A percentile compares a stretch with the other conserved stretches of the same genome.
Evolutionary conservation across 2,797 vertebrate species (phyloP).

Genomic region (Balearica regulorum): DNA sequence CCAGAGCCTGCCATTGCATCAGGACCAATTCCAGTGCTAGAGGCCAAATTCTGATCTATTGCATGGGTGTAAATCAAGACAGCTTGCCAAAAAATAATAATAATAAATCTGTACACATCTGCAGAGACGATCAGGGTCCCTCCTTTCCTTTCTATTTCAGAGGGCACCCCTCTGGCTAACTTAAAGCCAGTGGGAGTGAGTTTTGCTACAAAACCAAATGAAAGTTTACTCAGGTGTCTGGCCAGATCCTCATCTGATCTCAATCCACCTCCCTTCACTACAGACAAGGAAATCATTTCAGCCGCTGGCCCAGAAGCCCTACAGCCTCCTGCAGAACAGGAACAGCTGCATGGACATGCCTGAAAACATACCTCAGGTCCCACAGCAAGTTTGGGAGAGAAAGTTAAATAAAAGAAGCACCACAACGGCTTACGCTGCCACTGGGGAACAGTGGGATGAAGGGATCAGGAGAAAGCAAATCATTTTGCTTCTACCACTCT

Average conservation of each 20-base stretch:
- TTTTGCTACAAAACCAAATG: slow-evolving; percentile 23
- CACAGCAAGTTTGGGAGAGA: not conserved
- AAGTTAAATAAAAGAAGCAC: slow-evolving; percentile 1
- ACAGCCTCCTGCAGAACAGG: slow-evolving; percentile 8
- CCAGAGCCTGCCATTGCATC: not conserved
- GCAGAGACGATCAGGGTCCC: not conserved
- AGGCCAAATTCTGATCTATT: not conserved
- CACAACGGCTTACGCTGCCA: not conserved
- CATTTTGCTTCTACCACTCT: not conserved
- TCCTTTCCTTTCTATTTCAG: not conserved
- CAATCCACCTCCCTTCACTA: slow-evolving; percentile 4
- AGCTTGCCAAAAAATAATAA: not conserved
- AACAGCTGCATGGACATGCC: slow-evolving; percentile 20
- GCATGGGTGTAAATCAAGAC: not conserved
- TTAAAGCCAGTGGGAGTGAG: not conserved
- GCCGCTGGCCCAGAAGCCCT: not conserved
- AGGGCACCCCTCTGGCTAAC: not conserved
- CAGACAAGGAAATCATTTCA: not conserved
- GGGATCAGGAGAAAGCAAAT: not conserved
- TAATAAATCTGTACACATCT: not conserved
- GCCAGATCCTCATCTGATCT: slow-evolving; percentile 1
- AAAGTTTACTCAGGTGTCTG: slow-evolving; percentile 48
- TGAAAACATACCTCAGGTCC: slow-evolving; percentile 4
- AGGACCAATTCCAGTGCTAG: not conserved
- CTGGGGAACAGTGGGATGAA: accelerated